A percentile compares a stretch with the other conserved stretches of the same genome.
Evolutionary conservation across 2,797 vertebrate genomes (phyloP).

Genomic region (Sebastes hubbsi): DNA sequence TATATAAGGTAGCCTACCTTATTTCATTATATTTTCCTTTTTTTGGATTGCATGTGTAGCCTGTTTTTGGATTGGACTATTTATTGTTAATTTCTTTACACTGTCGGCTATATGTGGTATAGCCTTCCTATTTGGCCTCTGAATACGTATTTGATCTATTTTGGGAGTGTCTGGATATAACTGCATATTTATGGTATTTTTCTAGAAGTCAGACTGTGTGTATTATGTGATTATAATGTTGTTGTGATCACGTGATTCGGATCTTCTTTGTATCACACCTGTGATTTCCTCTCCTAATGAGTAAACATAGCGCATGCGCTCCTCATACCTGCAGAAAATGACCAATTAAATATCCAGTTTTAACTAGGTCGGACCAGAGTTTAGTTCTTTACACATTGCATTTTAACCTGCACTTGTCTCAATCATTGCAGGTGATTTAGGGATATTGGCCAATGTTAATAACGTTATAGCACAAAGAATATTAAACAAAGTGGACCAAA

Average conservation of each 20-base stretch:
- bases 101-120: not conserved
- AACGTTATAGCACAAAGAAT: not conserved
- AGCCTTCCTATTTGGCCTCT: not conserved
- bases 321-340: fast-evolving
- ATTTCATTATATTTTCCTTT: not conserved
- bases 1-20: not conserved
- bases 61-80: not conserved
- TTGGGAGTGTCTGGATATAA: not conserved
- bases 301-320: not conserved
- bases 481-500: not conserved
- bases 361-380: too few species aligned
- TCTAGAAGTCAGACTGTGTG: not conserved
- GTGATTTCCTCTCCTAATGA: not conserved
- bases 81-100: not conserved
- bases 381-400: not conserved
- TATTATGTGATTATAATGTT: not conserved
- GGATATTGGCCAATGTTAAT: not conserved
- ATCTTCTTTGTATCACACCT: not conserved
- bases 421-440: not conserved
- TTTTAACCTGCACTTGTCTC: not conserved
- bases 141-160: not conserved
- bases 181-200: not conserved
- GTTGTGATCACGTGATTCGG: not conserved
- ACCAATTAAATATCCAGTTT: not conserved
- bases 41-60: not conserved